Evolutionary conservation across 2,113 vertebrate genomes (phyloP), one percentile per base, ranked within the genome.

Genomic region (Reinhardtius hippoglossoides): DNA sequence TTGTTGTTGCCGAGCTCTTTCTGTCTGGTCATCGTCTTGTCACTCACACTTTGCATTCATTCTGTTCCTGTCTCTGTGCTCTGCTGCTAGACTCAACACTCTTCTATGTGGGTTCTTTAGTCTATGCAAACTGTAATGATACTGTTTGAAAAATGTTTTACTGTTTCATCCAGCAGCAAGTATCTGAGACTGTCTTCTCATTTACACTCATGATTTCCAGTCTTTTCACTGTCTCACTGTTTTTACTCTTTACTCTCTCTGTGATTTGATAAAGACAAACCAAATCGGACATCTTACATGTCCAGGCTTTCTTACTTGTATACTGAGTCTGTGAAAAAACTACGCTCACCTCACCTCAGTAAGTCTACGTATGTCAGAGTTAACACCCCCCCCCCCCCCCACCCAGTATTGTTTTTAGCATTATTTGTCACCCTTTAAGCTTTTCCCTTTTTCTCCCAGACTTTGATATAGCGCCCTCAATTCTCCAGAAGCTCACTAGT

Each of bases 301-400:
- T 92, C 92, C 74, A 88, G 92, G 85, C 89, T 95, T 80, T 93
- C 94, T 94, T 89, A 67, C 91, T 88, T 95, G 86, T 95, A 91
- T 93, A 82, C 87, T 94, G 94, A 96, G 90, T 97, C 96, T 95
- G 89, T 97, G 96, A 97, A 97, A 97, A 97, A 95, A 79, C 96
- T 96, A 67, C 94, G 87, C 87, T 93, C 95, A 82, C 96, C 96
- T 94, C 93, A 96, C 91, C 89, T 96, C 93, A 95, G 96, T 98
- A 98, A 98, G 97, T 98, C 87, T 18, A 90, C 88, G 83, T 86
- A 84, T 77, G 74, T 82, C 74, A 52, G 74, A 76, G 55, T 65
- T 60, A 48, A 23, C 18, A 15, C 21, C 15, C 37, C 18, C 18
- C 67, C 24, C 24, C 46, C 15, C 18, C 67, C 24, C 46, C 16